Evolutionary conservation across 2,113 vertebrate species (phyloP).

Genomic region (Ochotona princeps): DNA sequence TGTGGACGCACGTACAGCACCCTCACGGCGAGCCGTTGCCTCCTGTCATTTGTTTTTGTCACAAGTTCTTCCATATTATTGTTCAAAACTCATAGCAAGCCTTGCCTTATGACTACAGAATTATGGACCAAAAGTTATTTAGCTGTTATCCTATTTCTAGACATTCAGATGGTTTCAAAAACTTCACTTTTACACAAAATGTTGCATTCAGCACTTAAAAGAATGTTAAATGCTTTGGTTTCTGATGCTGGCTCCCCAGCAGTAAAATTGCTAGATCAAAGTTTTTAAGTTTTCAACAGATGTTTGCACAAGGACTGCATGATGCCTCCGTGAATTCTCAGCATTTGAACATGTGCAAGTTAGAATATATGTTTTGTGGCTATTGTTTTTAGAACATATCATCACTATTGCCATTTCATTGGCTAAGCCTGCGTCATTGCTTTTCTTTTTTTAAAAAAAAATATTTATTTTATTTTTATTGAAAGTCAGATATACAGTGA

Average conservation of each 20-base stretch:
- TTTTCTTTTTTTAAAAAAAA: background rate
- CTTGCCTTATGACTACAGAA: conserved; percentile 36
- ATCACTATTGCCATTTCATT: background rate
- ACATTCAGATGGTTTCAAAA: background rate
- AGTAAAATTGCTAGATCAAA: background rate
- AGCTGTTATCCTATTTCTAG: background rate
- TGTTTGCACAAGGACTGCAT: background rate
- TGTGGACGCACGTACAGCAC: no score
- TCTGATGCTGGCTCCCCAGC: background rate
- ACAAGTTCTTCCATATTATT: conserved; percentile 50
- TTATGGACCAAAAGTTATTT: conserved; percentile 38
- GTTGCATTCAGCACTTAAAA: background rate
- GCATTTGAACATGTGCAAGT: background rate
- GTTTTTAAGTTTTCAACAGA: background rate
- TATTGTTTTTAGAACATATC: background rate
- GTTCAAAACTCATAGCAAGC: conserved; percentile 39
- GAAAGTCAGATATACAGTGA: no score
- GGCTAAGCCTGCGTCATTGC: background rate
- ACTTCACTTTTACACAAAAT: background rate
- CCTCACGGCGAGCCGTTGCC: background rate
- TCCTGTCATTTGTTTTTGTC: conserved; percentile 20
- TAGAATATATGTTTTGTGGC: background rate
- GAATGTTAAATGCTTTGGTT: background rate
- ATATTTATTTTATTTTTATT: no score
- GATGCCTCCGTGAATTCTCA: background rate